Evolutionary conservation across 2,113 vertebrate species (phyloP), one percentile per base, ranked within the genome.

Genomic region (Terrapene triunguis): DNA sequence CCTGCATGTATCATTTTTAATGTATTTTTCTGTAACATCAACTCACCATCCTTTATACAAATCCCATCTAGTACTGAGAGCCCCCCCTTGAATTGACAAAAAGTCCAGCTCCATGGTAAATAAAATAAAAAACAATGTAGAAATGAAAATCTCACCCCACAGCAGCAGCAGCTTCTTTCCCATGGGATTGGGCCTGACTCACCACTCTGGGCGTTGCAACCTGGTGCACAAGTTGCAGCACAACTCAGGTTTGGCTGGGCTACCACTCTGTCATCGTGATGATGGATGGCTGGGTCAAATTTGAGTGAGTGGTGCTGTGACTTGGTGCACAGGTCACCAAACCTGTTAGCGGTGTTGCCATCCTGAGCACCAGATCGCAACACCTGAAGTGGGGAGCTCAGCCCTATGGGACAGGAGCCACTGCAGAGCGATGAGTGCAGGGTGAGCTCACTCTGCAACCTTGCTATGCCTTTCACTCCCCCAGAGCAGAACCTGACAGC

Each of bases 371-470:
- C 62, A 65, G 62, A 29, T 65, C 14, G 7, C 62, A 65, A 65
- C 27, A 32, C 62, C 32, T 32, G 62, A 65, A 32, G 62, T 65
- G 62, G 32, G 8, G 32, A 65, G 32, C 62, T 65, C 11, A 65
- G 32, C 62, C 62, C 62, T 65, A 16, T 29, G 7, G 3, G 62
- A 65, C 5, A 14, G 32, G 32, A 65, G 62, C 32, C 12, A 32
- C 29, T 65, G 62, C 32, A 65, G 59, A 35, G 32, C 6, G 13
- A 32, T 65, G 59, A 65, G 2, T 65, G 32, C 14, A 35, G 12
- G n/a, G 32, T 5, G 8, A 21, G 17, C 1, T 9, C 35, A 24
- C 62, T 29, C 21, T 79, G 47, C 1, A 1, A 24, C 21, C 42
- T 16, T 1, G 7, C 74, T 55, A 14, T 57, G 42, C 44, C 48